Base-by-base conservation (phyloP, 2,113 vertebrate species). In the Tragelaphus buxtoni region DNA sequence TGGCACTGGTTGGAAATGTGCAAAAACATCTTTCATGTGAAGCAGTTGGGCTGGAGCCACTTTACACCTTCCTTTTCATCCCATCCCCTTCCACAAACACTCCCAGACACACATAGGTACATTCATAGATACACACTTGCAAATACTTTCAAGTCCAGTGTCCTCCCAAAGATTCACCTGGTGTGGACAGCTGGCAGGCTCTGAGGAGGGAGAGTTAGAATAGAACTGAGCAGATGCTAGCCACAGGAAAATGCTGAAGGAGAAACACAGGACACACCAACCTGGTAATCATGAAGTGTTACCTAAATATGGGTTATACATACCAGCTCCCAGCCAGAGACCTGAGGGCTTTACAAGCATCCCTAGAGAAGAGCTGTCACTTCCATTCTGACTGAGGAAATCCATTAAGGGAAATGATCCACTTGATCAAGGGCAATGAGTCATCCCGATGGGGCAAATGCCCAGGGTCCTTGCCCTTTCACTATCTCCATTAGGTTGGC, bases 181-280 rank as follows among this genome's bases (percentile, higher is more conserved):
- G 56, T 4, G 5, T 82, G 63, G 87, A 87, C 94, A 95, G 96
- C 95, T 97, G 97, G 90, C 94, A 69, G 4, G 79, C 63, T 94
- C 87, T 94, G 84, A 61, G 94, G 92, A 91, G 90, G 91, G 83
- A 76, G 80, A 51, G 42, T 76, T 45, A 84, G 92, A 96, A 93
- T 45, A 90, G 92, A 95, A 60, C 18, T 42, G 91, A 93, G 94
- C 97, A 97, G 95, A 93, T 95, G 97, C 28, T 12, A 86, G 49
- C 94, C 39, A 3, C 32, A 11, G 91, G 95, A 80, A 63, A 51
- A 18, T 7, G 88, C 65, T 65, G 79, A 74, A 90, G 86, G 96
- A 96, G 87, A 90, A 30, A 49, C 16, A 30, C 2, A 90, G 91
- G 91, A 20, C 93, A 17, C 9, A 30, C 35, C 3, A 0, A 65